Conservation (phyloP, 2,797 vertebrate species). For the Botia kubotai region DNA sequence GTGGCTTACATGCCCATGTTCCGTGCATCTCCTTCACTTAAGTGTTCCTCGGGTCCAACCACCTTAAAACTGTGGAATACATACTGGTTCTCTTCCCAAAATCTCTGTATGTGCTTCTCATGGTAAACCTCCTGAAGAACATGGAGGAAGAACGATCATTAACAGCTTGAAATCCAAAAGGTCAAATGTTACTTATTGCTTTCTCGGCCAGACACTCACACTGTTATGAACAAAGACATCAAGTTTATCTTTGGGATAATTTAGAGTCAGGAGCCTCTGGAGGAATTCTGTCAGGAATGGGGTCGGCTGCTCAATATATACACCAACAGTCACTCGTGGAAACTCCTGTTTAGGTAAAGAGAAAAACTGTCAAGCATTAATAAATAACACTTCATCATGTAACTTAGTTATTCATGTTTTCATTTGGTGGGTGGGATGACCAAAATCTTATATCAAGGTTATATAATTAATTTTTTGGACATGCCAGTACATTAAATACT, state of each 20-base stretch:
- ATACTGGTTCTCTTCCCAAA: conserved; percentile 90
- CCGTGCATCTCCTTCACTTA: conserved; percentile 95
- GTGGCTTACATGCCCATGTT: conserved; percentile 96
- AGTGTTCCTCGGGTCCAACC: conserved; percentile 93
- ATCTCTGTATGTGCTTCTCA: conserved; percentile 93
- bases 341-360: conserved; percentile 80
- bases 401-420: conserved; percentile 1
- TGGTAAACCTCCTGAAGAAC: conserved; percentile 93
- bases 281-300: conserved; percentile 95
- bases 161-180: conserved; percentile 38
- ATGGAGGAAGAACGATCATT: conserved; percentile 44
- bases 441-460: not conserved
- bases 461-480: not conserved
- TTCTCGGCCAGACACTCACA: conserved; percentile 77
- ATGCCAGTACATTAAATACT: not conserved
- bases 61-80: conserved; percentile 88
- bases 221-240: conserved; percentile 93
- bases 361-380: not conserved
- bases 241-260: conserved; percentile 91
- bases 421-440: not conserved
- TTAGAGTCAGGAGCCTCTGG: conserved; percentile 83
- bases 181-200: not conserved
- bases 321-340: conserved; percentile 87
- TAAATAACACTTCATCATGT: not conserved
- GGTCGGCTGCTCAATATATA: conserved; percentile 96